Conservation (phyloP, 2,888 invertebrate genomes). For the Tyria jacobaeae region DNA sequence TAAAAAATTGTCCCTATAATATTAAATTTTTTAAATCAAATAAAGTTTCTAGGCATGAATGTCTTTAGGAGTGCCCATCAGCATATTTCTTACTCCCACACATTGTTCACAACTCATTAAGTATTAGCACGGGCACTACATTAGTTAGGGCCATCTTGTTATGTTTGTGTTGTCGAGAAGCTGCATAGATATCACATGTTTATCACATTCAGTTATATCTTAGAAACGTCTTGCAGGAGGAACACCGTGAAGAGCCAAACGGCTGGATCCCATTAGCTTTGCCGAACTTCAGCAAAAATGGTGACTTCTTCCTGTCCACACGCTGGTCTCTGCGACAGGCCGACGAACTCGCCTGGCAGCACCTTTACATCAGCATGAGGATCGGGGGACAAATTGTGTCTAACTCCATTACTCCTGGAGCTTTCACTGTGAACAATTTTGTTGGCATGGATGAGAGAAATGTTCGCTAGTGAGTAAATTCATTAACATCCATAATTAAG, state of each 20-base stretch:
- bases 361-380: conserved; percentile 71
- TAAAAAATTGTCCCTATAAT: no score
- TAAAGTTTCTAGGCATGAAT: no score
- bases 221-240: conserved; percentile 65
- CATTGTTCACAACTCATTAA: no score
- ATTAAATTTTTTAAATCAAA: no score
- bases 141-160: no score
- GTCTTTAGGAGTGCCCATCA: no score
- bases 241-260: conserved; percentile 82
- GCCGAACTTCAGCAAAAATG: conserved; percentile 83
- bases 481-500: no score
- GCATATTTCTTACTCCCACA: no score
- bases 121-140: no score
- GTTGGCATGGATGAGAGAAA: conserved; percentile 83
- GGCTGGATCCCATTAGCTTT: conserved; percentile 90
- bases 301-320: conserved; percentile 75
- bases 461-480: conserved; percentile 71
- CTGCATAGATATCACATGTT: no score
- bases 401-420: conserved; percentile 83
- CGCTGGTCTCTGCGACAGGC: conserved; percentile 73
- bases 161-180: no score
- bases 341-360: conserved; percentile 83
- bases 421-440: conserved; percentile 87
- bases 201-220: no score
- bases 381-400: conserved; percentile 64